These are phyloP conservation scores for Tetranychus truncatus DNA, from an alignment of 2,888 invertebrate species.

Conservation along the genomic window DNA sequence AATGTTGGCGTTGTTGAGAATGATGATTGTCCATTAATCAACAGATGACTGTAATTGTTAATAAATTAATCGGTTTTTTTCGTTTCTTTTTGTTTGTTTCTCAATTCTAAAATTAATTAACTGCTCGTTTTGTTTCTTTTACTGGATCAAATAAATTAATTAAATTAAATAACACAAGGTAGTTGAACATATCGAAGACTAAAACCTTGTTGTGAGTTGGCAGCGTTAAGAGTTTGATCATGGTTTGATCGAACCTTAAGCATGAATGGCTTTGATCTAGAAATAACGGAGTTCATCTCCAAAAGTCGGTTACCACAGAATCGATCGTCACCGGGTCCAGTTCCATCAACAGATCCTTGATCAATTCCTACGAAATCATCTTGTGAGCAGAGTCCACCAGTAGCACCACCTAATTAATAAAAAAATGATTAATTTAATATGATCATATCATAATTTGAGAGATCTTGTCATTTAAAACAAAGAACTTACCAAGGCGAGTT, in stretches of 20 bases:
- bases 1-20: too few species aligned
- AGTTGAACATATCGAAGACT: conserved; percentile 27
- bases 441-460: too few species aligned
- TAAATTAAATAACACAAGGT: conserved; percentile 27
- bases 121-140: neutral
- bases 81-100: neutral
- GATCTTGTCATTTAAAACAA: neutral
- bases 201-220: conserved; percentile 25
- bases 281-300: conserved; percentile 27
- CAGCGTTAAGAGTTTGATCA: conserved; percentile 25
- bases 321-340: conserved; percentile 27
- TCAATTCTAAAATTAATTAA: neutral
- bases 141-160: neutral
- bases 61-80: too few species aligned
- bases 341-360: conserved; percentile 27
- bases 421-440: neutral
- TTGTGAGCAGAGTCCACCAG: conserved; percentile 26
- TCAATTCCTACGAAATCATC: conserved; percentile 28
- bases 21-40: too few species aligned
- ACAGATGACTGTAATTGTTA: too few species aligned
- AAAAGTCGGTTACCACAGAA: conserved; percentile 27
- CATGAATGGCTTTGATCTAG: conserved; percentile 28
- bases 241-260: conserved; percentile 26
- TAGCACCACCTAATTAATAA: conserved; percentile 22
- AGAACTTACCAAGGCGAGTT: neutral